Base-by-base conservation (phyloP, 2,113 vertebrate genomes). In the Scartelaos histophorus region DNA sequence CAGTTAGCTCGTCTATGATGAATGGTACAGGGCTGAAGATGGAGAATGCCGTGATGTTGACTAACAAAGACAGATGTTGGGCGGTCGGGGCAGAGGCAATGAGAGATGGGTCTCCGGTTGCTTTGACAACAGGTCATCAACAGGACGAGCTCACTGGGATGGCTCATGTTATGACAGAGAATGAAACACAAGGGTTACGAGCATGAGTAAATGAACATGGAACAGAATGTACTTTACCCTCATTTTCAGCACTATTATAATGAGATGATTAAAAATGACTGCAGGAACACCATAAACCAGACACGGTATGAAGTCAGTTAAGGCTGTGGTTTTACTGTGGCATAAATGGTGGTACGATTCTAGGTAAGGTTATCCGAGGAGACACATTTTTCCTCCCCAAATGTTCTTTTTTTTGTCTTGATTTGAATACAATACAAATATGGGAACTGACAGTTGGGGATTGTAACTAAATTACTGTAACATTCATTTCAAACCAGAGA, bases 31-130 rank as follows among this genome's bases (percentile, higher is more conserved):
- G 6, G 79, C 58, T 78, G 88, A 79, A 85, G 90, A 87, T 84
- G 90, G 83, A 88, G 84, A 79, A 73, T 82, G 75, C 73, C 78
- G 53, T 88, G 88, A 88, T 86, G 88, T 84, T 88, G 90, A 88
- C 82, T 90, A 90, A 87, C 88, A 86, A 82, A 90, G 90, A 89
- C 89, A 90, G 89, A 91, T 92, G 88, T 83, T 79, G 53, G 74
- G 82, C 84, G 64, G 71, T 73, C 85, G 85, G 84, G 83, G 70
- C n/a, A 65, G 71, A 82, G 82, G 88, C 88, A 89, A 85, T 90
- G 89, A 91, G 82, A 78, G 87, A 92, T 88, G 85, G 82, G 53
- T 67, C 78, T 75, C 62, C 13, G 80, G 85, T 81, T 72, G 83
- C 76, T 77, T 72, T 85, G 83, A 82, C 81, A 87, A 87, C 85